phyloP scores from a whole-genome alignment of 2,797 vertebrate genomes.

The Lates japonicus region DNA sequence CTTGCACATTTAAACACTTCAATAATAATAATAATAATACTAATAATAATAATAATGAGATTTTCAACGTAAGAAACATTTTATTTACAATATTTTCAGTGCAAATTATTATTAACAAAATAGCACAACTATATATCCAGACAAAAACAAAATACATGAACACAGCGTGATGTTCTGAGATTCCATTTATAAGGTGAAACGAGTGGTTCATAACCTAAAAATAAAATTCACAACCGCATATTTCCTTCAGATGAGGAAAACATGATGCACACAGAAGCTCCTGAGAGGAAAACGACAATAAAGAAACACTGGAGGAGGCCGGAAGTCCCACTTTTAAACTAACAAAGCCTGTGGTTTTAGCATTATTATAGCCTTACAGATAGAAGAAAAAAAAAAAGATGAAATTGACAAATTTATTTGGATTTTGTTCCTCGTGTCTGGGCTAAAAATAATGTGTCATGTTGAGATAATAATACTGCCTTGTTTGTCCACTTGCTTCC shows the following conservation, averaged over 20 bases:
- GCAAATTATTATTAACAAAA: conserved; percentile 90
- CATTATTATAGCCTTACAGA: not conserved
- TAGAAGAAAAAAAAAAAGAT: not conserved
- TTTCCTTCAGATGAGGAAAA: conserved; percentile 60
- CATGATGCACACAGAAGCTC: conserved; percentile 60
- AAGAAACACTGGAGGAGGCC: conserved; percentile 21
- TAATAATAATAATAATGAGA: conserved; percentile 43
- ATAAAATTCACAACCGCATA: conserved; percentile 75
- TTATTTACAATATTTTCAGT: conserved; percentile 96
- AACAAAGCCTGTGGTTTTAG: conserved; percentile 11
- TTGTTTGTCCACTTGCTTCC: conserved; percentile 39
- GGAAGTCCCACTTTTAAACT: conserved; percentile 11
- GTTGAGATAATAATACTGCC: conserved; percentile 8
- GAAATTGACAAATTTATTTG: not conserved
- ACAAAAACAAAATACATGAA: conserved; percentile 73
- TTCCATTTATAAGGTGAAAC: conserved; percentile 64
- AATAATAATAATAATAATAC: conserved; percentile 7
- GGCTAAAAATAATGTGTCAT: conserved; percentile 10
- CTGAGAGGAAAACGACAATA: conserved; percentile 47
- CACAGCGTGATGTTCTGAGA: conserved; percentile 73
- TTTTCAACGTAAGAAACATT: conserved; percentile 90
- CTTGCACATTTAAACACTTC: not conserved
- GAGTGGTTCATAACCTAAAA: conserved; percentile 80
- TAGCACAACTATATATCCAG: conserved; percentile 81
- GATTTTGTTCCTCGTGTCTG: not conserved